These are phyloP conservation scores for Neoscelio sp. DNA, from an alignment of 2,888 invertebrate species.

Conservation along the genomic window DNA sequence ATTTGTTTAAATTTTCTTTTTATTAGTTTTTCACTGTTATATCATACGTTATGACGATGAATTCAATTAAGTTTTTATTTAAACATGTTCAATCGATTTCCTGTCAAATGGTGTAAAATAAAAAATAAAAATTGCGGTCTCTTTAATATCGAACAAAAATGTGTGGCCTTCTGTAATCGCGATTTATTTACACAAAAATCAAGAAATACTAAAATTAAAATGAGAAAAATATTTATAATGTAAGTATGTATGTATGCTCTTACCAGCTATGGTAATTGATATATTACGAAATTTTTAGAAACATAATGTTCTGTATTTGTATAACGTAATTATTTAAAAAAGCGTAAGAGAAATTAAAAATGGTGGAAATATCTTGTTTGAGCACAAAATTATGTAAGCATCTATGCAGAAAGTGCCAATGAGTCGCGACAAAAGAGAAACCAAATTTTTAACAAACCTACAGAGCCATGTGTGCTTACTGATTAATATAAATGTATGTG, in stretches of 20 bases:
- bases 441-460: slow-evolving; percentile 40
- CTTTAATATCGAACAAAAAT: slow-evolving; percentile 51
- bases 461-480: slow-evolving; percentile 50
- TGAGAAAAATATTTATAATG: slow-evolving; percentile 18
- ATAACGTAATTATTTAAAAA: slow-evolving; percentile 19
- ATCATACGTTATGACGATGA: no score
- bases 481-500: slow-evolving; percentile 57
- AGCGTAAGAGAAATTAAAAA: slow-evolving; percentile 2
- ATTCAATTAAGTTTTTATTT: not conserved
- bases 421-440: slow-evolving; percentile 42
- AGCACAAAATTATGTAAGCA: slow-evolving; percentile 39
- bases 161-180: slow-evolving; percentile 56
- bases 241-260: slow-evolving; percentile 33
- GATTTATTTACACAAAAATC: slow-evolving; percentile 43
- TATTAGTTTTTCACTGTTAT: no score
- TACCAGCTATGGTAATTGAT: slow-evolving; percentile 18
- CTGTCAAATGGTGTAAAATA: not conserved
- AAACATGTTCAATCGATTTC: slow-evolving; percentile 15
- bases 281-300: slow-evolving; percentile 37
- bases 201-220: slow-evolving; percentile 31
- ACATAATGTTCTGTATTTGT: slow-evolving; percentile 31
- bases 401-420: slow-evolving; percentile 53
- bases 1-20: no score
- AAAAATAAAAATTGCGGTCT: slow-evolving; percentile 9
- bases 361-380: slow-evolving; percentile 23